Evolutionary conservation across 2,113 vertebrate genomes (phyloP), one percentile per base, ranked within the genome.

Genomic region (Zosterops hypoxanthus): DNA sequence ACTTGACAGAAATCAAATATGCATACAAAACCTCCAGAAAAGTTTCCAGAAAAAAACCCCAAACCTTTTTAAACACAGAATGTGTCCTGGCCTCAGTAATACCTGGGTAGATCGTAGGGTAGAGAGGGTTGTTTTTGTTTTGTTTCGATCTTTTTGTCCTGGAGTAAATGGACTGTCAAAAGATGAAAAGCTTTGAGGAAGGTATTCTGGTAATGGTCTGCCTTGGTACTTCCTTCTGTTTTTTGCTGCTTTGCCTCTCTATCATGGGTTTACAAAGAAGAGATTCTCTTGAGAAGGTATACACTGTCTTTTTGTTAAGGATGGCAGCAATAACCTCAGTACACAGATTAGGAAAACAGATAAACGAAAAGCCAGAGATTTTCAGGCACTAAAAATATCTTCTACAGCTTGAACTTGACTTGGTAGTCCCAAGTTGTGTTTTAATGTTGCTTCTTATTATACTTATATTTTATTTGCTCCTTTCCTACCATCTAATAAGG

Each of bases 71-170:
- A 63, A 76, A 26, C 5, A 39, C 2, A 36, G 28, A 63, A 14
- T 29, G 2, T 53, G 8, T 34, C 16, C 14, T 60, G 8, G 4
- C 7, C 14, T 41, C 21, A 24, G 8, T 31, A 42, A 50, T 19
- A 26, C 11, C 6, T 4, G 3, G 5, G 33, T 2, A 53, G n/a
- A 60, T 46, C 1, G 0, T 47, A 21, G 4, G 11, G 2, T 16
- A 18, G 22, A 56, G 12, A 20, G 1, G 4, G 3, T 21, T 26
- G 4, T 1, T 59, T 33, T 52, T 15, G 2, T 8, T 68, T 72
- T 42, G 3, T 8, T 57, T 39, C 29, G 6, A 2, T 20, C 2
- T 46, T 28, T 71, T 75, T 47, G 39, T 31, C 18, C 36, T 70
- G 8, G 6, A 70, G 3, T 59, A 39, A 69, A 31, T 68, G 13